Conservation (phyloP, 1,140 invertebrate genomes). For the Schlechtendalia chinensis region DNA sequence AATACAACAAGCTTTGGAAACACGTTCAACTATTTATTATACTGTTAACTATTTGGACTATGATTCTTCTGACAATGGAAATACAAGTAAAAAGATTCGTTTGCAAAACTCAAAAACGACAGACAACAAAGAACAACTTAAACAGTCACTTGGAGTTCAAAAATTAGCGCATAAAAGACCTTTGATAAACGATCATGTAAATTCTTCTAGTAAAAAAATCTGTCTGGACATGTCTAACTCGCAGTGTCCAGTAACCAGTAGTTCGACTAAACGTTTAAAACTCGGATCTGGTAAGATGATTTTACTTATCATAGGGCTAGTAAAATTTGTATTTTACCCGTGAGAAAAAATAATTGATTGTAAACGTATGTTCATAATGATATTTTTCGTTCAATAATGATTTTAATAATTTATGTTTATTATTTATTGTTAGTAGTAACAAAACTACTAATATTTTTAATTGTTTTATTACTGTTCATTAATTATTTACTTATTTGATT, state of each 20-base stretch:
- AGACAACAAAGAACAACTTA: conserved; percentile 28
- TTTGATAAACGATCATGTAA: neutral
- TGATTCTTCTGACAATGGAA: no score
- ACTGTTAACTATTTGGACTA: no score
- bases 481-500: no score
- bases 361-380: neutral
- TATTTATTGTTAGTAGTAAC: no score
- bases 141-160: conserved; percentile 34
- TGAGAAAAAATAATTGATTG: neutral
- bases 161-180: conserved; percentile 32
- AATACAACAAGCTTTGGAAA: no score
- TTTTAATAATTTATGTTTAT: no score
- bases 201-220: conserved; percentile 23
- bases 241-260: conserved; percentile 24
- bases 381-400: no score
- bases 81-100: no score
- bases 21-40: no score
- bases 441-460: no score
- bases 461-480: no score
- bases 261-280: conserved; percentile 36
- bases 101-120: no score
- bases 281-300: conserved; percentile 21
- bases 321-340: neutral
- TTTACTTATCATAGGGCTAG: neutral
- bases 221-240: conserved; percentile 17